Conservation (phyloP, 1,140 invertebrate genomes). For the Polypedilum pembai region DNA sequence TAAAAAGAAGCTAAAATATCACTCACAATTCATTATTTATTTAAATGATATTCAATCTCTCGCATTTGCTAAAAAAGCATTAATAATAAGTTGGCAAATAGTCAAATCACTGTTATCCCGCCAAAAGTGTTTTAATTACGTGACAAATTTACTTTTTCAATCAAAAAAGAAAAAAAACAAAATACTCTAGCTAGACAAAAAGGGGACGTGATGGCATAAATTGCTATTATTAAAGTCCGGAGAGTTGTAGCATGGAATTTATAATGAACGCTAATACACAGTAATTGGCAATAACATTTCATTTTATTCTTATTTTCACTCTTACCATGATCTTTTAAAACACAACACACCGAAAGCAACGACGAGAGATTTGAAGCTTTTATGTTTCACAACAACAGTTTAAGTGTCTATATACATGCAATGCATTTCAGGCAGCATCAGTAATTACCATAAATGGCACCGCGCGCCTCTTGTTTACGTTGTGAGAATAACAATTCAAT, state of each 20-base stretch:
- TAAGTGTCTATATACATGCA: slow-evolving; percentile 19
- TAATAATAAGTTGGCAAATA: slow-evolving; percentile 26
- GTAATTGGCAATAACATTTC: slow-evolving; percentile 27
- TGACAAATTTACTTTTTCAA: slow-evolving; percentile 19
- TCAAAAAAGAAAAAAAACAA: neutral
- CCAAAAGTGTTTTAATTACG: neutral
- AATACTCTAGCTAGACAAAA: neutral
- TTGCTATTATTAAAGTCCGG: slow-evolving; percentile 20
- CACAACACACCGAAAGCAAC: neutral
- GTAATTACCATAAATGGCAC: slow-evolving; percentile 27
- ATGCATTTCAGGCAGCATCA: neutral
- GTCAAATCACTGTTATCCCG: neutral
- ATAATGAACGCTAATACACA: slow-evolving; percentile 25
- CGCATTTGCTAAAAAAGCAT: slow-evolving; percentile 1
- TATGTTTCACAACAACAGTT: neutral
- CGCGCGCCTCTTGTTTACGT: slow-evolving; percentile 21
- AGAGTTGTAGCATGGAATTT: slow-evolving; percentile 22
- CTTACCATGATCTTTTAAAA: neutral
- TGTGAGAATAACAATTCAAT: slow-evolving; percentile 27
- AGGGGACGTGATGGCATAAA: neutral
- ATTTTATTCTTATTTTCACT: neutral
- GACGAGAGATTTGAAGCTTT: neutral
- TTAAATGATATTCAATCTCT: slow-evolving; percentile 27
- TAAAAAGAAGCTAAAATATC: neutral
- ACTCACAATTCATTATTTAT: slow-evolving; percentile 25